Base-by-base conservation (phyloP, 2,888 invertebrate genomes). In the Brenthis hecate region DNA sequence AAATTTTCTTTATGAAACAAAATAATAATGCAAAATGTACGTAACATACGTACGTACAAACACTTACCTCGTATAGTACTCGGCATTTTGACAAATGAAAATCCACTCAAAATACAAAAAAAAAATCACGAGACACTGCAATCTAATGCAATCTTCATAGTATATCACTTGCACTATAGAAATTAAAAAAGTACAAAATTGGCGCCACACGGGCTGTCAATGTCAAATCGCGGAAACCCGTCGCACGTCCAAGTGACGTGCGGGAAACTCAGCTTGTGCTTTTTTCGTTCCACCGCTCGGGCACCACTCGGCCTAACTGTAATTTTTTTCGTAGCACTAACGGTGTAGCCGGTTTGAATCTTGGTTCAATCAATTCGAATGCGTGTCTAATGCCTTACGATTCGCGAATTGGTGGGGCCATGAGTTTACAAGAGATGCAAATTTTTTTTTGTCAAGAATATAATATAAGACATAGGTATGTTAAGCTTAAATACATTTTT, bases 1-100 rank as follows among this genome's bases (percentile, higher is more conserved):
- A 43, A 11, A 43, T 43, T 43, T 43, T 51, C n/a, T n/a, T 51
- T 28, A 28, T 28, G 0, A 4, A 28, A 28, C 28, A n/a, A 8
- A 1, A 50, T 16, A 19, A 23, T 58, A 60, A 54, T 11, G 13
- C 19, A 16, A 23, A 53, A 51, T 36, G n/a, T 23, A 54, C 53
- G 14, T 13, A 13, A 36, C 13, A 8, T 56, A 60, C 47, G 13
- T 16, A 43, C 57, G 69, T 51, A 48, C 28, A 62, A 66, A 72
- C 74, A 84, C 89, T 86, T 76, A 93, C 93, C 93, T 93, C 93
- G 77, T 79, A 93, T 93, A 74, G 93, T 93, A 78, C 93, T 93
- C 72, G 93, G 93, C 93, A 93, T 93, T 85, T 88, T 92, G 87
- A 65, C 75, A 68, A 72, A 76, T 81, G 80, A 86, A 87, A 88